Evolutionary conservation across 2,888 invertebrate species (phyloP).

Genomic region (Mongoloraphidia duomilia): DNA sequence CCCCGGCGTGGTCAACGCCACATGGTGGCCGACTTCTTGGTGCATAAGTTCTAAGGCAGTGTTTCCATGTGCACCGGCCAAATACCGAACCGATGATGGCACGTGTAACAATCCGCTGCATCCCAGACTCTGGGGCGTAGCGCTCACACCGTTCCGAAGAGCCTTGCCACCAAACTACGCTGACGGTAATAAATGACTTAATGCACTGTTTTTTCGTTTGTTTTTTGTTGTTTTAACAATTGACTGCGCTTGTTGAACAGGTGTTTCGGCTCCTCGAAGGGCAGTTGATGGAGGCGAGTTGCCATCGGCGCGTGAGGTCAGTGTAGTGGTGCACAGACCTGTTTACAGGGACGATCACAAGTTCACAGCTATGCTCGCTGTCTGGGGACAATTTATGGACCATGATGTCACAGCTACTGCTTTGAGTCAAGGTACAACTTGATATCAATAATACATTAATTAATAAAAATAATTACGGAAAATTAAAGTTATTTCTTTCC

Average conservation of each 20-base stretch:
- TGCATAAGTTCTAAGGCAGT: background rate
- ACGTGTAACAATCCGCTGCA: constrained; percentile 59
- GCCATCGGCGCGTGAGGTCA: constrained; percentile 64
- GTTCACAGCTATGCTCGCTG: constrained; percentile 72
- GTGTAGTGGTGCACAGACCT: constrained; percentile 56
- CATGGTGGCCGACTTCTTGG: constrained; percentile 20
- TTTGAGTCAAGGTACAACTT: constrained; percentile 42
- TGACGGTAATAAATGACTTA: constrained; percentile 41
- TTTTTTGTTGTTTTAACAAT: background rate
- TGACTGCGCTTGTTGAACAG: constrained; percentile 24
- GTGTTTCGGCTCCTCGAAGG: constrained; percentile 47
- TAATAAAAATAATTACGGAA: background rate
- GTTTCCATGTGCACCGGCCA: constrained; percentile 17
- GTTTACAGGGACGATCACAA: constrained; percentile 56
- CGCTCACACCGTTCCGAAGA: constrained; percentile 59
- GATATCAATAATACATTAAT: background rate
- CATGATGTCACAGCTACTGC: constrained; percentile 81
- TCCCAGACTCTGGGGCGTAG: constrained; percentile 51
- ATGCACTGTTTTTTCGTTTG: background rate
- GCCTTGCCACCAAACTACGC: constrained; percentile 60
- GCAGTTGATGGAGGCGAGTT: constrained; percentile 37
- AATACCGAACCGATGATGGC: constrained; percentile 56
- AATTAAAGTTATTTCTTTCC: background rate
- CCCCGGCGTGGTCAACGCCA: constrained; percentile 23
- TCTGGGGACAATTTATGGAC: constrained; percentile 80